Evolutionary conservation across 2,797 vertebrate species (phyloP).

Genomic region (Hoplostethus mediterraneus): DNA sequence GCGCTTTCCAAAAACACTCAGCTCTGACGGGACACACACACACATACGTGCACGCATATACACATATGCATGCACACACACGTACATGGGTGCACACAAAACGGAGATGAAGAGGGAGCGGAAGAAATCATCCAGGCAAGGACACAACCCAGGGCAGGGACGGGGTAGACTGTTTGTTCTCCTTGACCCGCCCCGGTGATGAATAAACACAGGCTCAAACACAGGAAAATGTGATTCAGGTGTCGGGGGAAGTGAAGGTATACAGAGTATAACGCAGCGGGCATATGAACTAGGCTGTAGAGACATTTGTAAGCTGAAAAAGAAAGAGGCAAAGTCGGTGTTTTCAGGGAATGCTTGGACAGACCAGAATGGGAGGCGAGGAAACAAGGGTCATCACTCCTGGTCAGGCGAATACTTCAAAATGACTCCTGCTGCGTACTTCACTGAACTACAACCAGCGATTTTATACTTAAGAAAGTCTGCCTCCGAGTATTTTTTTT

Average conservation of each 20-base stretch:
- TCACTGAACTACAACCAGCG: conserved; percentile 2
- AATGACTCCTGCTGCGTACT: conserved; percentile 30
- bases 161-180: conserved; percentile 54
- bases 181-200: conserved; percentile 31
- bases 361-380: conserved; percentile 38
- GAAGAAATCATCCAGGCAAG: conserved; percentile 40
- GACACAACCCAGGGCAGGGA: conserved; percentile 44
- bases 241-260: conserved; percentile 56
- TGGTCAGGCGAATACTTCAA: conserved; percentile 28
- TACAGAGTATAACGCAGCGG: conserved; percentile 39
- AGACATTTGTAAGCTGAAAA: conserved; percentile 51
- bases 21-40: conserved; percentile 5
- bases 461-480: conserved; percentile 33
- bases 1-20: conserved; percentile 24
- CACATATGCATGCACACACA: conserved; percentile 8
- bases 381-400: conserved; percentile 4
- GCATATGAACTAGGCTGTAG: conserved; percentile 15
- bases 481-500: conserved; percentile 13
- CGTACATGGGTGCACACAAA: conserved; percentile 32
- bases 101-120: conserved; percentile 37
- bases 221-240: conserved; percentile 73
- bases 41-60: neutral
- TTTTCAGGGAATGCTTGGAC: conserved; percentile 26
- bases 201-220: conserved; percentile 60
- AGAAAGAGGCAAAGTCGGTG: conserved; percentile 51